Evolutionary conservation across 1,140 invertebrate species (phyloP).

Genomic region (Solenopsis invicta): DNA sequence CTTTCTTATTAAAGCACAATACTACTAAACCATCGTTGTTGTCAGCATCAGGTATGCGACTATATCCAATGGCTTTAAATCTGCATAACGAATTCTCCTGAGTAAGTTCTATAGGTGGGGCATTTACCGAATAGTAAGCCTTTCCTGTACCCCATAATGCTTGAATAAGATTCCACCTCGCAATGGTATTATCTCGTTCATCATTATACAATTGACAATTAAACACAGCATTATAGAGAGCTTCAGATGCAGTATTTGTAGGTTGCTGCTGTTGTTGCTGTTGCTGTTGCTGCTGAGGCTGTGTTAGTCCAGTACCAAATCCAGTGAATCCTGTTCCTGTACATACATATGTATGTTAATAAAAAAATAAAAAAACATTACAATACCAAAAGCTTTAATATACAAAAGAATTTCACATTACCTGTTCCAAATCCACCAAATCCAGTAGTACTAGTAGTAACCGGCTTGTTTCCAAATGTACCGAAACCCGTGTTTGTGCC

Average conservation of each 20-base stretch:
- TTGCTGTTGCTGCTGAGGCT: conserved; percentile 86
- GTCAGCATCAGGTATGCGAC: conserved; percentile 92
- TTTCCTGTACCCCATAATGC: conserved; percentile 96
- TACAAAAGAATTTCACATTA: conserved; percentile 6
- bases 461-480: conserved; percentile 86
- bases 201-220: conserved; percentile 96
- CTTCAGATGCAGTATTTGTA: conserved; percentile 90
- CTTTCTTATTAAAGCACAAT: conserved; percentile 93
- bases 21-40: conserved; percentile 96
- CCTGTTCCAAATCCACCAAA: conserved; percentile 88
- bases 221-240: conserved; percentile 92
- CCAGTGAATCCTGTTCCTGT: conserved; percentile 74
- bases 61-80: conserved; percentile 97
- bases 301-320: conserved; percentile 76
- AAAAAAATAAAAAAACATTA: neutral
- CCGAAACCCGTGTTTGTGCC: conserved; percentile 86
- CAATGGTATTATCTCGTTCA: conserved; percentile 96
- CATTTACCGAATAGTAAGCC: conserved; percentile 92
- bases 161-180: conserved; percentile 97
- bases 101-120: conserved; percentile 93
- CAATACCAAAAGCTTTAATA: conserved; percentile 18
- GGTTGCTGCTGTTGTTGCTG: conserved; percentile 88
- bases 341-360: conserved; percentile 1
- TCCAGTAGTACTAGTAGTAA: conserved; percentile 82
- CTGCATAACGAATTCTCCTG: conserved; percentile 96